phyloP scores from a whole-genome alignment of 2,113 vertebrate genomes.

The Entosphenus tridentatus region DNA sequence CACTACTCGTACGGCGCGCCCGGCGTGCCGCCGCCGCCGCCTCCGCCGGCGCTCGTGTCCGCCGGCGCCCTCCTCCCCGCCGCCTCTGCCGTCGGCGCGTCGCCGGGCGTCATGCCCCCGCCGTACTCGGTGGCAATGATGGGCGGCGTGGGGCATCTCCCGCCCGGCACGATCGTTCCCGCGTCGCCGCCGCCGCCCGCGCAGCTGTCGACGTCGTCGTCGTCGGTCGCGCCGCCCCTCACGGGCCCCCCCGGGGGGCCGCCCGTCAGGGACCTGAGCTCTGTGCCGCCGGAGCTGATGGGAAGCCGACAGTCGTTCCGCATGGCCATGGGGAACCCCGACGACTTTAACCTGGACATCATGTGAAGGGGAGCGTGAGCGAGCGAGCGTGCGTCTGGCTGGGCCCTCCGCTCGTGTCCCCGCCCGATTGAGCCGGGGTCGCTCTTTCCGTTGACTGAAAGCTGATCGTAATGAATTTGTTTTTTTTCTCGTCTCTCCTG shows the following conservation, averaged over 20 bases:
- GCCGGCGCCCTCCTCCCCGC: constrained; percentile 32
- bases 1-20: constrained; percentile 38
- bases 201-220: no score
- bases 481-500: no score
- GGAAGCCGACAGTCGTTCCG: constrained; percentile 79
- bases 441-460: no score
- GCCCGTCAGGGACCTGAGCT: constrained; percentile 45
- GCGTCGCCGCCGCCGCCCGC: constrained; percentile 36
- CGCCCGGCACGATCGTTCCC: constrained; percentile 31
- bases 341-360: constrained; percentile 91
- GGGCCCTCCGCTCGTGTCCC: no score
- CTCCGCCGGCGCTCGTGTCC: constrained; percentile 12
- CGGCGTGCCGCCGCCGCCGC: constrained; percentile 37
- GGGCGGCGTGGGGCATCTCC: constrained; percentile 11
- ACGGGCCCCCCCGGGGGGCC: constrained; percentile 45
- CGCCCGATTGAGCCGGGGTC: no score
- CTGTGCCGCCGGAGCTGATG: constrained; percentile 76
- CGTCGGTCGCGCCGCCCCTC: constrained; percentile 15
- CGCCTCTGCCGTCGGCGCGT: constrained; percentile 52
- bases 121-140: constrained; percentile 17
- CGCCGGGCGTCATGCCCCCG: constrained; percentile 63
- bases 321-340: constrained; percentile 81
- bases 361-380: constrained; percentile 35
- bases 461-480: no score
- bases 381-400: no score